Conservation (phyloP, 2,888 invertebrate species). For the Lithophane leautieri region DNA sequence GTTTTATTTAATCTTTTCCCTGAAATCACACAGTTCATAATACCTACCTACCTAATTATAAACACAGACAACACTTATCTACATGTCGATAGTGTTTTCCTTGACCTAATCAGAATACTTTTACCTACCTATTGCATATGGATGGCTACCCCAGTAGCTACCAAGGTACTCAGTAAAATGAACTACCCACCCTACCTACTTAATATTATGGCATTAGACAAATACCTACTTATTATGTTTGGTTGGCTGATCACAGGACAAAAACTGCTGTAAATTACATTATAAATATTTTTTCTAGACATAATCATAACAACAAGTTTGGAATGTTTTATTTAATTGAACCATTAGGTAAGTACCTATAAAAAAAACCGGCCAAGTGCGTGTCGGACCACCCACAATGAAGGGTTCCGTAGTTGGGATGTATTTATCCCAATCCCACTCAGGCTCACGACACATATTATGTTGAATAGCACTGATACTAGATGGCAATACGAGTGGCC, state of each 20-base stretch:
- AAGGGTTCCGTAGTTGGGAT: too few relatives aligned
- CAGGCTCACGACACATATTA: too few relatives aligned
- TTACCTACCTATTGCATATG: background rate
- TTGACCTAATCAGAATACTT: slow-evolving; percentile 23
- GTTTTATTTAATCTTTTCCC: slow-evolving; percentile 21
- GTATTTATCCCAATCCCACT: too few relatives aligned
- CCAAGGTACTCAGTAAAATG: background rate
- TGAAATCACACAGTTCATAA: slow-evolving; percentile 2
- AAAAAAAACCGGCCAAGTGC: background rate
- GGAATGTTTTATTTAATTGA: slow-evolving; percentile 19
- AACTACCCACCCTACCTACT: slow-evolving; percentile 1
- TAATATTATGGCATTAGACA: background rate
- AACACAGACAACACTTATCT: slow-evolving; percentile 8
- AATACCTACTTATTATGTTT: too few relatives aligned
- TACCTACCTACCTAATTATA: background rate
- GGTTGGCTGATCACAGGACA: too few relatives aligned
- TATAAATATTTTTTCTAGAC: too few relatives aligned
- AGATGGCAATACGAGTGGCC: too few relatives aligned
- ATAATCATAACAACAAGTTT: slow-evolving; percentile 10
- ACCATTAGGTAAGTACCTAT: background rate
- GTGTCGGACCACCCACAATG: too few relatives aligned
- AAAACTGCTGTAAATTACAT: too few relatives aligned
- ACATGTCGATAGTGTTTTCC: background rate
- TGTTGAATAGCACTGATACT: too few relatives aligned
- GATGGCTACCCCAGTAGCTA: slow-evolving; percentile 16